Percentiles rank a stretch among this genome's conserved stretches.
Evolutionary conservation across 2,888 invertebrate species (phyloP).

Genomic region (Vanessa cardui): DNA sequence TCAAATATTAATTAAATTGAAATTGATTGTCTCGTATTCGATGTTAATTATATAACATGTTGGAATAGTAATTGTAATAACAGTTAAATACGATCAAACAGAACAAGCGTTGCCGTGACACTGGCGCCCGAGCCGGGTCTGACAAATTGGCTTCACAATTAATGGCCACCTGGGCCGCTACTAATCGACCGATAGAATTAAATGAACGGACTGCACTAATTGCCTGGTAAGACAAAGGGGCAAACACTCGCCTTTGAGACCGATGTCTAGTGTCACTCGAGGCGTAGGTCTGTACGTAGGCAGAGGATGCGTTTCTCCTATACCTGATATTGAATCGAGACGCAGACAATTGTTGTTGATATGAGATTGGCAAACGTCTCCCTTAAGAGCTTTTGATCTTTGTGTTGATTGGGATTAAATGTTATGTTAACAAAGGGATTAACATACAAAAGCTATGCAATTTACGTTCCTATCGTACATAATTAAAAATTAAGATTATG

Average conservation of each 20-base stretch:
- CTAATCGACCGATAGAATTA: conserved; percentile 83
- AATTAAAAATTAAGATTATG: background rate
- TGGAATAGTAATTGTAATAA: conserved; percentile 10
- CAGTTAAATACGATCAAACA: conserved; percentile 28
- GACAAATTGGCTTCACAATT: conserved; percentile 77
- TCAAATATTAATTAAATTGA: conserved; percentile 11
- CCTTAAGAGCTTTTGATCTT: conserved; percentile 30
- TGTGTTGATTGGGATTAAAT: conserved; percentile 19
- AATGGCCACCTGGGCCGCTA: conserved; percentile 74
- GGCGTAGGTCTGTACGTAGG: conserved; percentile 64
- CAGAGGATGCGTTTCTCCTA: conserved; percentile 48
- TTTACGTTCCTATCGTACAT: background rate
- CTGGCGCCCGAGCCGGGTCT: conserved; percentile 60
- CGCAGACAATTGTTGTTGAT: conserved; percentile 37
- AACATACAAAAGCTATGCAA: background rate
- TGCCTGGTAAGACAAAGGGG: conserved; percentile 81
- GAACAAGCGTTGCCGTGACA: conserved; percentile 16
- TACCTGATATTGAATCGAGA: conserved; percentile 54
- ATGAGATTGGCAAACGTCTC: conserved; percentile 35
- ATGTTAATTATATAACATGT: conserved; percentile 16
- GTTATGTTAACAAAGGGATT: conserved; percentile 5
- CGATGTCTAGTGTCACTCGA: conserved; percentile 77
- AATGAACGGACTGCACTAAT: conserved; percentile 82
- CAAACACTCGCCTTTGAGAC: conserved; percentile 80
- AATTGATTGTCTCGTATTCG: conserved; percentile 11